Evolutionary conservation across 2,888 invertebrate genomes (phyloP).

Genomic region (Mimumesa dahlbomi): DNA sequence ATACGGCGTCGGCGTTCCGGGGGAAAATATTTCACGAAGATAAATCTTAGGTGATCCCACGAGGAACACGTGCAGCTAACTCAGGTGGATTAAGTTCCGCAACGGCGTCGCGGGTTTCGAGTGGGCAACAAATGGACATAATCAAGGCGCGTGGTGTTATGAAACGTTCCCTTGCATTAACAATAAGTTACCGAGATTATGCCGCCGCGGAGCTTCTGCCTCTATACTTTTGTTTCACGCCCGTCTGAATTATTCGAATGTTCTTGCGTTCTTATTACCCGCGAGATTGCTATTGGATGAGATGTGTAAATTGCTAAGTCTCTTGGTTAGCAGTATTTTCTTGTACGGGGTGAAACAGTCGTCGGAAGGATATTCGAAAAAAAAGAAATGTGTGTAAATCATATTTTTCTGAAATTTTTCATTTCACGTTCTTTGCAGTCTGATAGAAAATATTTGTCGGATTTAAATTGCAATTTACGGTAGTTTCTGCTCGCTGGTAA

Average conservation of each 20-base stretch:
- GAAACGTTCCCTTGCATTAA: conserved; percentile 39
- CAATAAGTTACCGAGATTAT: conserved; percentile 41
- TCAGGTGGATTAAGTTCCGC: conserved; percentile 60
- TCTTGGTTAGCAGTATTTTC: too few species aligned
- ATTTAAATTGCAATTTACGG: too few species aligned
- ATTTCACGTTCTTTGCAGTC: too few species aligned
- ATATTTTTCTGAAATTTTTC: too few species aligned
- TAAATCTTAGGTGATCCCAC: conserved; percentile 58
- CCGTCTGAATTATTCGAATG: background rate
- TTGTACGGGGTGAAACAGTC: too few species aligned
- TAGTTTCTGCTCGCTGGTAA: too few species aligned
- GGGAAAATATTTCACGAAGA: conserved; percentile 60
- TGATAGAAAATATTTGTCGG: too few species aligned
- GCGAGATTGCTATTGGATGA: too few species aligned
- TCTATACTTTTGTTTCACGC: background rate
- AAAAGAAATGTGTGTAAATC: too few species aligned
- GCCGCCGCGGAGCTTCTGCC: background rate
- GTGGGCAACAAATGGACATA: conserved; percentile 53
- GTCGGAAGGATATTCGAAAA: too few species aligned
- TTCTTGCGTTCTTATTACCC: background rate
- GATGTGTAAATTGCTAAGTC: too few species aligned
- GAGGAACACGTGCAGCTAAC: conserved; percentile 52
- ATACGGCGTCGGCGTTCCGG: background rate
- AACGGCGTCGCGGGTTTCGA: conserved; percentile 31
- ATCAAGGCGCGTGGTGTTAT: conserved; percentile 34